Percentiles rank a stretch among this genome's conserved stretches.
These are phyloP conservation scores for Coracopsis vasa DNA, from an alignment of 2,113 vertebrate species.

Conservation along the genomic window DNA sequence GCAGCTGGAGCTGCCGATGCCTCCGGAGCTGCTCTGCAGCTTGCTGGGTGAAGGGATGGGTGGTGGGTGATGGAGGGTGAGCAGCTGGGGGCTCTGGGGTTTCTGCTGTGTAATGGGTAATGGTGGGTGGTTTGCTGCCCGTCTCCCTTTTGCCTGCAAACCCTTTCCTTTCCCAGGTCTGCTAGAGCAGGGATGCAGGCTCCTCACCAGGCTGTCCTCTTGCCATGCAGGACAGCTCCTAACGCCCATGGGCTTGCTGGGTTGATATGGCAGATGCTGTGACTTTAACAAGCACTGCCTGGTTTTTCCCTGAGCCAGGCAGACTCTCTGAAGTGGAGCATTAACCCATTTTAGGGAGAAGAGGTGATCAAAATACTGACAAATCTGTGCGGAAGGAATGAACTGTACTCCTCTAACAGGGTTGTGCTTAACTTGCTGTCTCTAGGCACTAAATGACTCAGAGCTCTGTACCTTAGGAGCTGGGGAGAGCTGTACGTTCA, in stretches of 20 bases:
- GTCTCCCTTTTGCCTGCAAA: background rate
- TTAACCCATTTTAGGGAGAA: background rate
- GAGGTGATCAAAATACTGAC: background rate
- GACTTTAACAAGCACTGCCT: background rate
- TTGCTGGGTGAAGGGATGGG: background rate
- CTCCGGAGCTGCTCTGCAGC: background rate
- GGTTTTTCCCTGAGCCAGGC: background rate
- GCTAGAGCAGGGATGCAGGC: background rate
- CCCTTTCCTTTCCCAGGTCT: background rate
- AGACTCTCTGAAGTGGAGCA: background rate
- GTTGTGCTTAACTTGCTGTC: accelerated
- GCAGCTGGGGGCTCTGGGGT: background rate
- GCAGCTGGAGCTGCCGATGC: background rate
- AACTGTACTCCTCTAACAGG: background rate
- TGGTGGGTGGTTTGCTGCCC: accelerated
- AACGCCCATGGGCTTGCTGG: background rate
- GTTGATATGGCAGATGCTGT: background rate
- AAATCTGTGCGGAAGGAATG: background rate
- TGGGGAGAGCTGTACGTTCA: background rate
- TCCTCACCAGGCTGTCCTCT: background rate
- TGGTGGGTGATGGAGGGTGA: background rate
- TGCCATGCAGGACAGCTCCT: background rate
- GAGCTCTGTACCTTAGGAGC: accelerated
- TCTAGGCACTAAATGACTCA: too few species aligned
- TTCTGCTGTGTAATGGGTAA: background rate